These are phyloP conservation scores for Meteorus sp. DNA, from an alignment of 1,140 invertebrate species.

Conservation along the genomic window DNA sequence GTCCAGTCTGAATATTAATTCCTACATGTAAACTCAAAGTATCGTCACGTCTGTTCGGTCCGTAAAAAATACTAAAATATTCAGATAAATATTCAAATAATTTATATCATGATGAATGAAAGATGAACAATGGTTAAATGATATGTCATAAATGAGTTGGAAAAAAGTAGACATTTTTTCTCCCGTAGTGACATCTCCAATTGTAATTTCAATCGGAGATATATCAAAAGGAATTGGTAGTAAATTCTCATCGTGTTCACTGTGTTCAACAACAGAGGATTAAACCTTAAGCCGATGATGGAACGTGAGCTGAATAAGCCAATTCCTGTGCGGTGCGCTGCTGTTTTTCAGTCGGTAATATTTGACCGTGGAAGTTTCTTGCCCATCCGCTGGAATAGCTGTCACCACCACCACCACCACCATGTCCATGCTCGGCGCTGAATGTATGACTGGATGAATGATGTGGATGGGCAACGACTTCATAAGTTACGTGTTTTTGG, in stretches of 20 bases:
- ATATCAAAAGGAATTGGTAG: too few species aligned
- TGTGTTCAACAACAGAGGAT: too few species aligned
- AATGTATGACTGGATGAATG: conserved; percentile 59
- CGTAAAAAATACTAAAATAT: too few species aligned
- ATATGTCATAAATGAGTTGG: not conserved
- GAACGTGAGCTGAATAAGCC: conserved; percentile 66
- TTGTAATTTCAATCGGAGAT: too few species aligned
- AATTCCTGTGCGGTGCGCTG: conserved; percentile 63
- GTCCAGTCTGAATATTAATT: too few species aligned
- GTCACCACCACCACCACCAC: conserved; percentile 47
- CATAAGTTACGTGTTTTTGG: conserved; percentile 74
- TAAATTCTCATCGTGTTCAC: too few species aligned
- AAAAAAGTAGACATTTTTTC: not conserved
- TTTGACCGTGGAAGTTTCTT: conserved; percentile 60
- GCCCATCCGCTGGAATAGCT: conserved; percentile 65
- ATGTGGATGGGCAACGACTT: conserved; percentile 71
- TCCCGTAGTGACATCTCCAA: too few species aligned
- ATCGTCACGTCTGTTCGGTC: too few species aligned
- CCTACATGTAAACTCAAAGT: too few species aligned
- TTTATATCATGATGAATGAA: not conserved
- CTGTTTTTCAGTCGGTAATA: conserved; percentile 40
- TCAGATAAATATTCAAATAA: not conserved
- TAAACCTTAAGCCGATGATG: conserved; percentile 30
- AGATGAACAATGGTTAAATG: not conserved
- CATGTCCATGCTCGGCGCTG: conserved; percentile 51